Evolutionary conservation across 2,888 invertebrate species (phyloP), one percentile per base, ranked within the genome.

Genomic region (Stictocephala bisonia): DNA sequence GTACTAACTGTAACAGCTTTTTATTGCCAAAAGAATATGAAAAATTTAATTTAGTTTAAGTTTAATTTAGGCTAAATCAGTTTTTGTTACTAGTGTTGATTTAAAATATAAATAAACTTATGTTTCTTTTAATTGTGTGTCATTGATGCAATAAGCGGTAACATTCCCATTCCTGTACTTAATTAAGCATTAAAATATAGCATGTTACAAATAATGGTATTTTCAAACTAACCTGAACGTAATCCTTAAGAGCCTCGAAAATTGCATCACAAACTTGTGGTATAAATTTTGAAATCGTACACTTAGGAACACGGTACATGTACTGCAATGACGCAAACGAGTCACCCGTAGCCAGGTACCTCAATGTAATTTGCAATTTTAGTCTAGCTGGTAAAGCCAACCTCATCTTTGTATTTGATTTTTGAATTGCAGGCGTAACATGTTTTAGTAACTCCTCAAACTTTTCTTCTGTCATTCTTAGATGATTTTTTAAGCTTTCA

Each of bases 141-240:
- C 50, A 50, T 50, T 4, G 50, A 50, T 50, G 50, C 50, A n/a
- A 50, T 50, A 50, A 20, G 44, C 56, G 31, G 26, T 15, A 31
- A 27, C 26, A 24, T 29, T 22, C 18, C 18, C 50, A 50, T 50
- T 50, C 50, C 50, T 50, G 50, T 50, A 50, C 18, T 18, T 50
- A 9, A 50, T 50, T 50, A 50, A 50, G 18, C 50, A 50, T 50
- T 50, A 50, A 56, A 56, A 56, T 56, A 56, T 56, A 56, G 29
- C 56, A 56, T 56, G 56, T 56, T 13, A 29, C 13, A 27, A 56
- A 56, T 56, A 56, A 56, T 56, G 56, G 15, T 3, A 56, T 56
- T 56, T 56, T 26, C 22, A 56, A 56, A 56, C 56, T 56, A 56
- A 56, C 56, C 56, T 56, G 6, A 56, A 56, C 56, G 50, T n/a